Conservation (phyloP, 2,888 invertebrate genomes). For the Nasonovia ribisnigri region DNA sequence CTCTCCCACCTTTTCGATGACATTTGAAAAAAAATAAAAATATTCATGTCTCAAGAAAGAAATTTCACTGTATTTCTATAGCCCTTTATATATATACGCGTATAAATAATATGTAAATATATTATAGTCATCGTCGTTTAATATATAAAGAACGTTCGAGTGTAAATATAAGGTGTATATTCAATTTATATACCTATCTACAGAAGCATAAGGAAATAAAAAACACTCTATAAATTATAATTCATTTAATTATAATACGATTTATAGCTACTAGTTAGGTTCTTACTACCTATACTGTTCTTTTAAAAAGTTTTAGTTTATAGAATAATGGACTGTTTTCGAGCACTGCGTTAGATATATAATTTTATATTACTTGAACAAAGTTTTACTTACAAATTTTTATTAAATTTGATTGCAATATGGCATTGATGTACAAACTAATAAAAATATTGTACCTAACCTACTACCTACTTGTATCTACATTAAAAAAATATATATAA, state of each 20-base stretch:
- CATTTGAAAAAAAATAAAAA: slow-evolving; percentile 47
- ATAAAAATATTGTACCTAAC: neutral
- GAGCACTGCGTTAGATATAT: neutral
- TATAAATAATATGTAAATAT: slow-evolving; percentile 36
- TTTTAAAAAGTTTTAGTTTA: neutral
- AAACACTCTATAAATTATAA: slow-evolving; percentile 12
- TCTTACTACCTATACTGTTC: neutral
- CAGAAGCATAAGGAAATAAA: slow-evolving; percentile 12
- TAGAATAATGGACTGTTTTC: neutral
- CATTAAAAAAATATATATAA: neutral
- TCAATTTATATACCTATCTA: slow-evolving; percentile 2
- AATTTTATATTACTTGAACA: neutral
- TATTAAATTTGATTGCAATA: neutral
- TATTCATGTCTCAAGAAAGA: slow-evolving; percentile 19
- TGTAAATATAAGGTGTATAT: slow-evolving; percentile 6
- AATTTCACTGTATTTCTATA: slow-evolving; percentile 14
- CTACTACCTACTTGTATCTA: neutral
- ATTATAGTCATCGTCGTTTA: slow-evolving; percentile 51
- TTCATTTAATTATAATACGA: slow-evolving; percentile 3
- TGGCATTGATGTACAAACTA: neutral
- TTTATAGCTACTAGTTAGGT: slow-evolving; percentile 4
- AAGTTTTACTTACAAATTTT: neutral
- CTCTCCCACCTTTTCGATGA: slow-evolving; percentile 20
- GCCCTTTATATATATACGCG: neutral
- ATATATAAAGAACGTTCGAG: slow-evolving; percentile 38